Conservation (phyloP, 2,797 vertebrate genomes). For the Platalea minor region DNA sequence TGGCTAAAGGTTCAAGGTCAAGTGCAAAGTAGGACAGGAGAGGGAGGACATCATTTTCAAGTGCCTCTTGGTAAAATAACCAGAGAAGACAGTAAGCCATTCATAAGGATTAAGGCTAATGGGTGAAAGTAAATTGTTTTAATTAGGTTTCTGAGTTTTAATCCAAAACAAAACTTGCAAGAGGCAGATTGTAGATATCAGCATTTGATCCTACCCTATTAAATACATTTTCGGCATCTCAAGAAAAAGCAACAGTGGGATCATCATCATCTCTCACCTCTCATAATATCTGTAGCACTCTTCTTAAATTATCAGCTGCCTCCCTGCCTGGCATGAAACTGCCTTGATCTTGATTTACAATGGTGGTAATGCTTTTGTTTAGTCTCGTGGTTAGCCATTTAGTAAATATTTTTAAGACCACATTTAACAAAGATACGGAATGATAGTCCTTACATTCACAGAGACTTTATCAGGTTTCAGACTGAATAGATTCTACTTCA, state of each 20-base stretch:
- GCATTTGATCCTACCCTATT: constrained; percentile 46
- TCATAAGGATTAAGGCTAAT: constrained; percentile 70
- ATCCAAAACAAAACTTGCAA: constrained; percentile 67
- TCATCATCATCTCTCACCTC: constrained; percentile 63
- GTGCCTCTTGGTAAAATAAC: constrained; percentile 69
- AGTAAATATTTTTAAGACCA: constrained; percentile 71
- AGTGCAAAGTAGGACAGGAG: constrained; percentile 66
- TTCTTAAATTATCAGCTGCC: constrained; percentile 64
- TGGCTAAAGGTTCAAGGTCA: constrained; percentile 60
- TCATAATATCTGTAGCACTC: constrained; percentile 67
- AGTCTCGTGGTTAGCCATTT: constrained; percentile 72
- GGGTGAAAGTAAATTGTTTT: constrained; percentile 71
- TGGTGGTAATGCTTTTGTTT: constrained; percentile 73
- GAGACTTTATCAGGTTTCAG: constrained; percentile 2
- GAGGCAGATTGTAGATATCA: constrained; percentile 56
- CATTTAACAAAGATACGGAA: constrained; percentile 59
- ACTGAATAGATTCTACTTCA: background rate
- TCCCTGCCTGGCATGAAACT: constrained; percentile 70
- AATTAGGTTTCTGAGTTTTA: constrained; percentile 72
- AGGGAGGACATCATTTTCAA: constrained; percentile 65
- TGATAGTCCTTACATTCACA: constrained; percentile 44
- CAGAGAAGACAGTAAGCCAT: constrained; percentile 64
- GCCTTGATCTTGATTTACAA: constrained; percentile 76
- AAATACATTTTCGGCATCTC: constrained; percentile 50
- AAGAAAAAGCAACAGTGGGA: constrained; percentile 42